Base-by-base conservation (phyloP, 2,797 vertebrate genomes). In the Enteromius argenteus region DNA sequence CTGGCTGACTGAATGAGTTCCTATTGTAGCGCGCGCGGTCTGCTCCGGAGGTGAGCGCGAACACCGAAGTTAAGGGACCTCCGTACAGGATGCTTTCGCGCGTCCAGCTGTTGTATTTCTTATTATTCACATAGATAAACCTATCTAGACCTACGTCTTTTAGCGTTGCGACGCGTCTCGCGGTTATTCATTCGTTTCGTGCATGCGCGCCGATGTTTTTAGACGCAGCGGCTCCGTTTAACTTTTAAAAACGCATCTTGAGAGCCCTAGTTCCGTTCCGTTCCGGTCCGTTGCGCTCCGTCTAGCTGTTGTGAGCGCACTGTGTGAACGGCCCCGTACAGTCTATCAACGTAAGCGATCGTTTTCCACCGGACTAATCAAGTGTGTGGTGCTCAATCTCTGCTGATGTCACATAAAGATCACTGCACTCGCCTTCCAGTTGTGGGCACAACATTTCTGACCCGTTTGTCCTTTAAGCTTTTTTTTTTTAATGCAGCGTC, bases 391-490 rank as follows among this genome's bases (percentile, higher is more conserved):
- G n/a, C 23, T 46, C 39, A 64, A 8, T 81, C 56, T 81, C 68
- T 42, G 42, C 30, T 27, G 32, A 15, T 75, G 42, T 27, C 39
- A 74, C 19, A 62, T 23, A 14, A 42, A n/a, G 19, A 69, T 71
- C 49, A 37, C n/a, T 27, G 35, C 35, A 77, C 37, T 79, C 79
- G 32, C 8, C 30, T 19, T 4, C 15, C 46, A 49, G 62, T 66
- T 75, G 44, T 51, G 30, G 71, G 23, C 60, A 30, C 64, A 75
- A 27, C 46, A 77, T 67, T 72, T 83, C n/a, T 83, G 81, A 77
- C 81, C 78, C 32, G 62, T 60, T 71, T 80, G 78, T 77, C 85
- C 64, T 86, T 86, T 75, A 35, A 17, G 42, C 8, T 39, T 17
- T 75, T 73, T 75, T 73, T 17, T 27, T 9, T 46, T 30, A 35